Evolutionary conservation across 2,888 invertebrate species (phyloP).

Genomic region (Caenorhabditis imperialis): DNA sequence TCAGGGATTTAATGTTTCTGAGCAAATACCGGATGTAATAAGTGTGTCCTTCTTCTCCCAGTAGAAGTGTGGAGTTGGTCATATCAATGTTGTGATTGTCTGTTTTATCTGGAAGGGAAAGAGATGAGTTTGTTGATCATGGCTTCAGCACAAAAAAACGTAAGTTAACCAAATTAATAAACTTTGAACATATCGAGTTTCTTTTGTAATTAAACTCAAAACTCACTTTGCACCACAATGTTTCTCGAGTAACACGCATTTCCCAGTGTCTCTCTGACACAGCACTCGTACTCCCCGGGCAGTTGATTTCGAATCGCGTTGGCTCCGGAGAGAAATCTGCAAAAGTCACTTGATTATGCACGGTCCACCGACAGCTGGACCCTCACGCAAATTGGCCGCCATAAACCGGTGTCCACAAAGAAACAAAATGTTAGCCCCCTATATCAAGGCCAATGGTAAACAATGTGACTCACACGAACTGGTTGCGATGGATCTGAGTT

Average conservation of each 20-base stretch:
- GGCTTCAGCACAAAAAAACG: too few species aligned
- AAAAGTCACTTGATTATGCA: conserved; percentile 23
- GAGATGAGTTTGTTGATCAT: too few species aligned
- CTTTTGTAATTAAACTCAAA: background rate
- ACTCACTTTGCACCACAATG: conserved; percentile 42
- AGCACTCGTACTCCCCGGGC: conserved; percentile 51
- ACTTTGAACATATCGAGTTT: background rate
- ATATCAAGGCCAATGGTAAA: conserved; percentile 31
- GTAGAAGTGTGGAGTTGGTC: conserved; percentile 21
- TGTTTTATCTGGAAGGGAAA: conserved; percentile 44
- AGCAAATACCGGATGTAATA: conserved; percentile 54
- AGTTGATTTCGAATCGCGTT: conserved; percentile 53
- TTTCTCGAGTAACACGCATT: conserved; percentile 50
- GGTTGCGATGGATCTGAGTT: conserved; percentile 51
- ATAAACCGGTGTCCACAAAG: conserved; percentile 33
- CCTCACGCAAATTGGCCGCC: conserved; percentile 31
- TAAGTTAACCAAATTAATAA: background rate
- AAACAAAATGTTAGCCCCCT: conserved; percentile 29
- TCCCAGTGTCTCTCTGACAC: conserved; percentile 48
- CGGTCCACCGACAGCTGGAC: conserved; percentile 36
- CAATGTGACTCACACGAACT: conserved; percentile 45
- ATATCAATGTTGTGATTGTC: conserved; percentile 45
- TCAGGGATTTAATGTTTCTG: background rate
- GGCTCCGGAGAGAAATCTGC: conserved; percentile 42
- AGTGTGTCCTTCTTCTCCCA: conserved; percentile 44